Evolutionary conservation across 2,888 invertebrate genomes (phyloP).

Genomic region (Lordiphosa andalusiaca): DNA sequence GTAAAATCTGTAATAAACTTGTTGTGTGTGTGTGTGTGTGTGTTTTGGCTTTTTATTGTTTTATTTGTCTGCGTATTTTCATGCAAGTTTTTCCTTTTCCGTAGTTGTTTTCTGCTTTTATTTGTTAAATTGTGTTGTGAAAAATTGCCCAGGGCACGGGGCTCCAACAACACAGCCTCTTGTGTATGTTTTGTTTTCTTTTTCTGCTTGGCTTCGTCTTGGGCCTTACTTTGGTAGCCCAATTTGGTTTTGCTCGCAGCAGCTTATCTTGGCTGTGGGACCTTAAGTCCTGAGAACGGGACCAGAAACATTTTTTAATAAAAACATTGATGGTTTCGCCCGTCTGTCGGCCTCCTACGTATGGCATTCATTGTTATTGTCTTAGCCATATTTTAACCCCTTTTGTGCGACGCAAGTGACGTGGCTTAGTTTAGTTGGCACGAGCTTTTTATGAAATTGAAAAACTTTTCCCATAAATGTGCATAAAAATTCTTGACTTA

Average conservation of each 20-base stretch:
- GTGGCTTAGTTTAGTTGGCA: conserved; percentile 38
- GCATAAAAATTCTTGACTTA: conserved; percentile 28
- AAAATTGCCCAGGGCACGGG: conserved; percentile 64
- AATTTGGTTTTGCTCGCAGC: conserved; percentile 63
- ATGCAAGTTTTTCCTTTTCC: conserved; percentile 43
- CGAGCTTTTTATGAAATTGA: conserved; percentile 72
- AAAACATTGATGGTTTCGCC: conserved; percentile 34
- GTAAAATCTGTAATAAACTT: conserved; percentile 74
- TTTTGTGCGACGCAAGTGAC: conserved; percentile 36
- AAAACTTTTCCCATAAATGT: conserved; percentile 78
- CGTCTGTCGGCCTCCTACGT: conserved; percentile 1
- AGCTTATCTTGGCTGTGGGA: conserved; percentile 34
- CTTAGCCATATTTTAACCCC: conserved; percentile 53
- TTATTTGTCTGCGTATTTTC: conserved; percentile 66
- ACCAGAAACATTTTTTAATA: conserved; percentile 46
- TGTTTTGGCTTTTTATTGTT: conserved; percentile 66
- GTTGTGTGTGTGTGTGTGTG: conserved; percentile 38
- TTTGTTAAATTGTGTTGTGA: conserved; percentile 73
- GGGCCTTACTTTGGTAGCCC: conserved; percentile 66
- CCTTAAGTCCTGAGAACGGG: conserved; percentile 35
- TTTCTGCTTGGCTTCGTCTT: conserved; percentile 49
- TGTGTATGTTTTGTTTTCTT: conserved; percentile 27
- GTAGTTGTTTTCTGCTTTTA: conserved; percentile 49
- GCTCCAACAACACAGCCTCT: conserved; percentile 30
- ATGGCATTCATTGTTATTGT: conserved; percentile 46